Evolutionary conservation across 2,888 invertebrate species (phyloP).

Genomic region (Drosophila ustulata): DNA sequence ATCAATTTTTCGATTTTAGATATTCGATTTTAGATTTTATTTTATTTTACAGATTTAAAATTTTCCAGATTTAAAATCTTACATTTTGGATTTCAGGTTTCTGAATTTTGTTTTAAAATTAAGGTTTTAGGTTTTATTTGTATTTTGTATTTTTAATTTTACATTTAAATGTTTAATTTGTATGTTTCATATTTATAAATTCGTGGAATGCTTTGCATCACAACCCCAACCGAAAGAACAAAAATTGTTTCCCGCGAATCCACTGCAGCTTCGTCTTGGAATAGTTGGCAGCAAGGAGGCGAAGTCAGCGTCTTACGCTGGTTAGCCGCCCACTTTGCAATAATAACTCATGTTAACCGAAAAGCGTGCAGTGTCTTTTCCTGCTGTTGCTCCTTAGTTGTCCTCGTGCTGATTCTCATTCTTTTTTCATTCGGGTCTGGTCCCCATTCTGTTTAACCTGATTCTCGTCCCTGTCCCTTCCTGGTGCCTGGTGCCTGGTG

Average conservation of each 20-base stretch:
- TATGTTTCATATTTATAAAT: too few species aligned
- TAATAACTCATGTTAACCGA: slow-evolving; percentile 79
- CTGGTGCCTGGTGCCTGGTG: not conserved
- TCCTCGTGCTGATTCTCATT: slow-evolving; percentile 25
- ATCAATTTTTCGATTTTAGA: too few species aligned
- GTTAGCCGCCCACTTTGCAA: slow-evolving; percentile 54
- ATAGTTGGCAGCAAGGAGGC: slow-evolving; percentile 38
- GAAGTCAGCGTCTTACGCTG: slow-evolving; percentile 19
- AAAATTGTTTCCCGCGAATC: slow-evolving; percentile 32
- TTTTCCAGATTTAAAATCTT: too few species aligned
- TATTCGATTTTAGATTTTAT: not conserved
- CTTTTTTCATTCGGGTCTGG: slow-evolving; percentile 9
- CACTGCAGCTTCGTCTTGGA: slow-evolving; percentile 62
- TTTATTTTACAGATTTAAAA: too few species aligned
- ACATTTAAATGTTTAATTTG: too few species aligned
- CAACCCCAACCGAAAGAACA: slow-evolving; percentile 31
- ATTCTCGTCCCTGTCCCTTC: not conserved
- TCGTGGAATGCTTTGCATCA: not conserved
- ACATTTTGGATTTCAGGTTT: not conserved
- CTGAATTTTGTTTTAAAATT: not conserved
- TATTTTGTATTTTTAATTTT: too few species aligned
- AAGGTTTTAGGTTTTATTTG: too few species aligned
- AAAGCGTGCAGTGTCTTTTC: slow-evolving; percentile 71
- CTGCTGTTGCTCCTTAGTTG: slow-evolving; percentile 28
- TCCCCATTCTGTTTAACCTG: slow-evolving; percentile 22